phyloP scores from a whole-genome alignment of 1,140 invertebrate species.

The Apolygus lucorum region DNA sequence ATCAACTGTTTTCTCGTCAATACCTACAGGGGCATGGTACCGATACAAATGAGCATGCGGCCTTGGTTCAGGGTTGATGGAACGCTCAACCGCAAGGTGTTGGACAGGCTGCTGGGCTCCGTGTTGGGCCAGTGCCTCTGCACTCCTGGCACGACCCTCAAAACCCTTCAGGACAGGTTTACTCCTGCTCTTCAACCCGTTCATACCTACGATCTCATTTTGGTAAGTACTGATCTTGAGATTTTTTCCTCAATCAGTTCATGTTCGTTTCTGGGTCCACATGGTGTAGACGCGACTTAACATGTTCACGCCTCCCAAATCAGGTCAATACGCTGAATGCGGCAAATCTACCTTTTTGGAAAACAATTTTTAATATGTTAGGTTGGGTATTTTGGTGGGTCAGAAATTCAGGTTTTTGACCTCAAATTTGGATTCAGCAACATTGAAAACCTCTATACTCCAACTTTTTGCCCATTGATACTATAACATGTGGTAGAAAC shows the following conservation, averaged over 20 bases:
- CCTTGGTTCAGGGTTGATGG: conserved; percentile 71
- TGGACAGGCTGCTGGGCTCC: conserved; percentile 58
- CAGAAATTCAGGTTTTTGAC: too few species aligned
- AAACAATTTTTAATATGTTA: too few species aligned
- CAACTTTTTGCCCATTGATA: too few species aligned
- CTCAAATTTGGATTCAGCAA: too few species aligned
- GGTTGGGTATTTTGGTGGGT: too few species aligned
- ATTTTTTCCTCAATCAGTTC: conserved; percentile 13
- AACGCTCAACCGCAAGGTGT: conserved; percentile 53
- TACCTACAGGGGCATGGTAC: conserved; percentile 32
- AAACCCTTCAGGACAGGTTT: conserved; percentile 47
- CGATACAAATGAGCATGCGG: conserved; percentile 41
- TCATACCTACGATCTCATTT: conserved; percentile 44
- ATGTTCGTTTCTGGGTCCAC: too few species aligned
- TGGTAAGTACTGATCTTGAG: conserved; percentile 37
- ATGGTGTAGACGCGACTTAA: too few species aligned
- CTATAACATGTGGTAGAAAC: too few species aligned
- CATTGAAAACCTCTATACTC: too few species aligned
- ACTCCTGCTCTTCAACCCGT: conserved; percentile 44
- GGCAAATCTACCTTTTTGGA: too few species aligned
- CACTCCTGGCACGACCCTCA: conserved; percentile 43
- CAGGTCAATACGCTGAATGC: background rate
- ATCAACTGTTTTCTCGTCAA: too few species aligned
- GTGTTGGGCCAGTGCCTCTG: conserved; percentile 53
- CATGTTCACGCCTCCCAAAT: background rate